phyloP scores from a whole-genome alignment of 2,888 invertebrate genomes.

The Ennomos fuscantarius region DNA sequence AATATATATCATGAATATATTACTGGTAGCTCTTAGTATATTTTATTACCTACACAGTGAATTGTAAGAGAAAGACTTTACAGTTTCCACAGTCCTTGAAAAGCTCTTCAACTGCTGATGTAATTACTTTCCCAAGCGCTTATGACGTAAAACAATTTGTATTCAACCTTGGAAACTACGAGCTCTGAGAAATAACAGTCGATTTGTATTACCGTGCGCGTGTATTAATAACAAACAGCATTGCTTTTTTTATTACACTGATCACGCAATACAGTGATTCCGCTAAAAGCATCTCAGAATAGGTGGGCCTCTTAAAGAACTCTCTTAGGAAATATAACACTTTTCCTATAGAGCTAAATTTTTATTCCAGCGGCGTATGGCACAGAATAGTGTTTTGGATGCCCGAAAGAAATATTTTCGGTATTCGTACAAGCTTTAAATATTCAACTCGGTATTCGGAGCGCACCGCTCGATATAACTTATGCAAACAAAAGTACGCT shows the following conservation, averaged over 20 bases:
- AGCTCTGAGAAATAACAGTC: conserved; percentile 54
- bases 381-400: conserved; percentile 64
- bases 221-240: conserved; percentile 58
- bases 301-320: conserved; percentile 53
- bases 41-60: not conserved
- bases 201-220: conserved; percentile 56
- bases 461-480: conserved; percentile 50
- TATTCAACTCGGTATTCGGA: conserved; percentile 44
- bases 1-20: conserved; percentile 26
- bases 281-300: conserved; percentile 69
- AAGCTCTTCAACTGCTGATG: conserved; percentile 24
- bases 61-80: too few species aligned
- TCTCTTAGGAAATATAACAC: conserved; percentile 51
- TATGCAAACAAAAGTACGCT: conserved; percentile 63
- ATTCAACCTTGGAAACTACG: conserved; percentile 40
- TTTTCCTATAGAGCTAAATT: conserved; percentile 57
- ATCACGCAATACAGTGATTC: conserved; percentile 77
- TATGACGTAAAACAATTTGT: conserved; percentile 20
- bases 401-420: conserved; percentile 67
- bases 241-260: conserved; percentile 63
- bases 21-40: conserved; percentile 11
- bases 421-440: conserved; percentile 33
- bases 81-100: conserved; percentile 5
- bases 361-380: conserved; percentile 65
- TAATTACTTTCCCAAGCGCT: conserved; percentile 21